Percentiles rank a stretch among this genome's conserved stretches.
Conservation (phyloP, 2,888 invertebrate species). For the Panopea generosa region DNA sequence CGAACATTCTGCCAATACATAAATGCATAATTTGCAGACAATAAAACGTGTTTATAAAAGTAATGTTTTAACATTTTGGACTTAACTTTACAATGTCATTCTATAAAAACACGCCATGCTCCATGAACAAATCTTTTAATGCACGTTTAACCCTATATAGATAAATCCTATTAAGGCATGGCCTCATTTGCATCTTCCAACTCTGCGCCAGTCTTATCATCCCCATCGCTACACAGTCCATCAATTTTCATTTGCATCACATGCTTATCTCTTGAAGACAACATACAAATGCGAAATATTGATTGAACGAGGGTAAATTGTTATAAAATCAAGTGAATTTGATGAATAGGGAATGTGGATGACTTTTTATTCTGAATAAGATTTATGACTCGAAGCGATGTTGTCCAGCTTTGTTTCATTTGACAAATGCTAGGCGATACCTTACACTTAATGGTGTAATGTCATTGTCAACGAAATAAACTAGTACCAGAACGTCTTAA, state of each 20-base stretch:
- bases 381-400: background rate
- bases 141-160: conserved; percentile 26
- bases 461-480: no score
- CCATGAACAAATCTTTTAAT: conserved; percentile 24
- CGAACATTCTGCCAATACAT: no score
- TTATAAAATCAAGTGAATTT: conserved; percentile 15
- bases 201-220: conserved; percentile 33
- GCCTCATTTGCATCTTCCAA: conserved; percentile 50
- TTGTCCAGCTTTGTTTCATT: no score
- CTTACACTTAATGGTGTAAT: no score
- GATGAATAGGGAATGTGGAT: conserved; percentile 13
- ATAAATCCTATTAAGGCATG: conserved; percentile 21
- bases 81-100: no score
- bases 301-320: conserved; percentile 27
- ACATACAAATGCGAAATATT: conserved; percentile 46
- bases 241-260: conserved; percentile 59
- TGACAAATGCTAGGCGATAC: no score
- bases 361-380: background rate
- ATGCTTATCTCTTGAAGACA: conserved; percentile 46
- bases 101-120: no score
- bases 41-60: no score
- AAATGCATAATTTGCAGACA: no score
- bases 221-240: conserved; percentile 50
- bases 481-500: no score
- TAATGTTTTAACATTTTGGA: no score